Evolutionary conservation across 2,113 vertebrate genomes (phyloP), one percentile per base, ranked within the genome.

Genomic region (Hiodon tergisus): DNA sequence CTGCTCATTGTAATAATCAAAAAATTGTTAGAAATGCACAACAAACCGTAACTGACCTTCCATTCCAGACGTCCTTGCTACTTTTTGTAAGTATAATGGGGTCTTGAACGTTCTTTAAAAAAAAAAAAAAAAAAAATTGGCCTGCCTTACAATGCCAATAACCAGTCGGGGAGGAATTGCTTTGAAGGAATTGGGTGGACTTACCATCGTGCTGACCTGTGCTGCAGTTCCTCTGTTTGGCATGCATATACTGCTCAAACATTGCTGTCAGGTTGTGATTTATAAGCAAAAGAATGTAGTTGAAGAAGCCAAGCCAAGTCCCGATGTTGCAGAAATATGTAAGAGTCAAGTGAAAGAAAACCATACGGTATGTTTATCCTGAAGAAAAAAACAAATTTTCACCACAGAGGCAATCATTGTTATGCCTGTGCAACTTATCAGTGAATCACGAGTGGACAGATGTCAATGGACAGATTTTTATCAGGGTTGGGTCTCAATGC

Each of bases 11-110:
- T 76, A 70, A 47, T 59, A 52, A 68, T 54, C 66, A 50, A 75
- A 47, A 58, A 48, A 52, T 75, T 69, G 67, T 17, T 69, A 70
- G 74, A 59, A 69, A 69, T 69, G 57, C 67, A 69, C 67, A 60
- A 55, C 17, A 61, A 46, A 61, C 50, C 7, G 4, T 59, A 7
- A 11, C 5, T 58, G 4, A 58, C 17, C 46, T 58, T 71, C 53
- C 69, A 58, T 46, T 58, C 17, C 16, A 71, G 53, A 47, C 46
- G n/a, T 31, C 17, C 52, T 57, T 58, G n/a, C 47, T 5, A 14
- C 55, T 47, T 71, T 50, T 14, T 9, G 17, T 31, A 2, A 31
- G n/a, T 46, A 1, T 3, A 47, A 46, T 8, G 67, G 67, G 48
- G 3, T 53, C 4, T 69, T 31, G 31, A 31, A 31, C 31, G 31